These are phyloP conservation scores for Brienomyrus longianalis DNA, from an alignment of 2,113 vertebrate species.

Conservation along the genomic window DNA sequence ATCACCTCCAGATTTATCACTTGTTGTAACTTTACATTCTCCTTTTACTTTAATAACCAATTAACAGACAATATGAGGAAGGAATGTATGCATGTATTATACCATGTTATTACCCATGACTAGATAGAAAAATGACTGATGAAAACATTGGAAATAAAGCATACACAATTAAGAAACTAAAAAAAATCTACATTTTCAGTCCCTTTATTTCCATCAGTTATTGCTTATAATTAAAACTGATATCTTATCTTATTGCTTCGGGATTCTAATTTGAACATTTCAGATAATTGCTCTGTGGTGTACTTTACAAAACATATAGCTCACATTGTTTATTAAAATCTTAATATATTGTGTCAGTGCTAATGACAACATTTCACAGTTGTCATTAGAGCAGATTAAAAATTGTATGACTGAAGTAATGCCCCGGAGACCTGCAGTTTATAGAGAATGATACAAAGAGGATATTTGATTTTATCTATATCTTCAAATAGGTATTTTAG, in stretches of 20 bases:
- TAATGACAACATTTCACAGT: conserved; percentile 6
- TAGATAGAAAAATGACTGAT: background rate
- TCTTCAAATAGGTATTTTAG: conserved; percentile 13
- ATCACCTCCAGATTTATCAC: background rate
- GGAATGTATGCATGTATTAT: background rate
- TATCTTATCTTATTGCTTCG: background rate
- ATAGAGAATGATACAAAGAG: conserved; percentile 8
- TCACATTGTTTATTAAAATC: background rate
- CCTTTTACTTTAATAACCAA: background rate
- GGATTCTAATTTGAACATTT: background rate
- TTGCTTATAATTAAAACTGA: background rate
- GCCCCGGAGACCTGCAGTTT: conserved; percentile 2
- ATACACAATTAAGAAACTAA: background rate
- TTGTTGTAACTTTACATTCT: background rate
- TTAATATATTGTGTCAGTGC: background rate
- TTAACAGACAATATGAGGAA: background rate
- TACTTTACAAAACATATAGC: background rate
- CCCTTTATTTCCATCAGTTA: background rate
- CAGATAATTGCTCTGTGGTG: background rate
- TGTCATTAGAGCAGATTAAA: conserved; percentile 24
- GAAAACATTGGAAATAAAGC: background rate
- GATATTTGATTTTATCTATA: conserved; percentile 13
- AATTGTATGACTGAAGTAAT: conserved; percentile 12
- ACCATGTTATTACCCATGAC: background rate
- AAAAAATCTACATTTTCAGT: background rate